A percentile compares a stretch with the other conserved stretches of the same genome.
Evolutionary conservation across 2,797 vertebrate species (phyloP).

Genomic region (Microctenopoma stevenorrisi): DNA sequence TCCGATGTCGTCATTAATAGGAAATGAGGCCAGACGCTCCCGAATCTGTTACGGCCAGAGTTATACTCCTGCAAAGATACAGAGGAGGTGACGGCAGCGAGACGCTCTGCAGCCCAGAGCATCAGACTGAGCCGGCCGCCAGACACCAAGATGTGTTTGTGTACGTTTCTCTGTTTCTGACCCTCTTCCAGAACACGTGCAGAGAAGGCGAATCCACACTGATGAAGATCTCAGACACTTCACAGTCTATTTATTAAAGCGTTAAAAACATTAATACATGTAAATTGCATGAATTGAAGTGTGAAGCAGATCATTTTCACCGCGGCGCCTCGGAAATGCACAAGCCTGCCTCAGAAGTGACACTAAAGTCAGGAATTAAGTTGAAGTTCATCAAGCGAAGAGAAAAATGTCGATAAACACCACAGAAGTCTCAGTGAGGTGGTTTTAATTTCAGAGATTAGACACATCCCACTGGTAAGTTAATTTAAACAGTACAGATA

Average conservation of each 20-base stretch:
- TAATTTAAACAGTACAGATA: slow-evolving; percentile 39
- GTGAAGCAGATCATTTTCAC: slow-evolving; percentile 56
- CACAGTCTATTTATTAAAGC: slow-evolving; percentile 56
- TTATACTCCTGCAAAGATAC: too few species aligned
- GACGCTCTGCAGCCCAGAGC: too few species aligned
- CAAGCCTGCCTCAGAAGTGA: slow-evolving; percentile 31
- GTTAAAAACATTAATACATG: slow-evolving; percentile 59
- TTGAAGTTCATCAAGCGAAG: slow-evolving; percentile 39
- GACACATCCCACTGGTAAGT: slow-evolving; percentile 24
- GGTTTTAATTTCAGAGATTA: slow-evolving; percentile 58
- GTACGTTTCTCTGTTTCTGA: too few species aligned
- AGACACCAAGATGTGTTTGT: too few species aligned
- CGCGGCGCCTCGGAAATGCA: slow-evolving; percentile 20
- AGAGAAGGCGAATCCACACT: slow-evolving; percentile 25
- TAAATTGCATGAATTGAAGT: slow-evolving; percentile 62
- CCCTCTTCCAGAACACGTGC: neutral
- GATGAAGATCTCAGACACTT: slow-evolving; percentile 50
- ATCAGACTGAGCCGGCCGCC: too few species aligned
- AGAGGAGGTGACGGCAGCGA: too few species aligned
- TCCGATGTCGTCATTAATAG: too few species aligned
- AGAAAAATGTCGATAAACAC: slow-evolving; percentile 39
- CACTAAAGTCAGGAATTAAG: slow-evolving; percentile 44
- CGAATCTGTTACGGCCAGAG: too few species aligned
- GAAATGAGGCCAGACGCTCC: neutral
- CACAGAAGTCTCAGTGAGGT: slow-evolving; percentile 1